Evolutionary conservation across 2,113 vertebrate genomes (phyloP).

Genomic region (Pangasianodon hypophthalmus): DNA sequence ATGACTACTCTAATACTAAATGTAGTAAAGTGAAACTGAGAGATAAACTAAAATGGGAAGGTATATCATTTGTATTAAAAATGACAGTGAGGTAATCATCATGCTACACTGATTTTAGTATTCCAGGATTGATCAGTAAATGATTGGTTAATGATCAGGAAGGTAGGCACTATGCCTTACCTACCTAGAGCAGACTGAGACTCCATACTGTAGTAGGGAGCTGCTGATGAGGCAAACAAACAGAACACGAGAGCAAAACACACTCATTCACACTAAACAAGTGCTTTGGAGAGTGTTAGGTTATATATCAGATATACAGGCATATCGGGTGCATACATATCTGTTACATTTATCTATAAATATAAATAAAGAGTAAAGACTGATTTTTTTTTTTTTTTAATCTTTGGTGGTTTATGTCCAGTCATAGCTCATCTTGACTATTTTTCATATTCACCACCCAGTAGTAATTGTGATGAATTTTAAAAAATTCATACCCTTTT

Average conservation of each 20-base stretch:
- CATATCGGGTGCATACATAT: not conserved
- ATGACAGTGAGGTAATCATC: not conserved
- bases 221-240: conserved; percentile 38
- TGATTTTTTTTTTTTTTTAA: not conserved
- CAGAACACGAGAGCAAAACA: conserved; percentile 18
- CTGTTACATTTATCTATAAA: not conserved
- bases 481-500: not conserved
- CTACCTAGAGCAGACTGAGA: conserved; percentile 48
- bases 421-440: not conserved
- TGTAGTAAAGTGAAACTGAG: not conserved
- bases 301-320: not conserved
- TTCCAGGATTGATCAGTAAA: conserved; percentile 31
- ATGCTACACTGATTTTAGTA: conserved; percentile 6
- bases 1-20: not conserved
- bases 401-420: not conserved
- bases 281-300: not conserved
- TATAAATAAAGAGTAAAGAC: not conserved
- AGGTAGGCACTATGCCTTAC: conserved; percentile 35
- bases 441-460: not conserved
- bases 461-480: not conserved
- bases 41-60: not conserved
- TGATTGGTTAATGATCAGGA: conserved; percentile 39
- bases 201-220: conserved; percentile 45
- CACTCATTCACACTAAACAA: conserved; percentile 43
- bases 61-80: not conserved